Conservation (phyloP, 1,140 invertebrate species). For the Ctenoplectra terminalis region DNA sequence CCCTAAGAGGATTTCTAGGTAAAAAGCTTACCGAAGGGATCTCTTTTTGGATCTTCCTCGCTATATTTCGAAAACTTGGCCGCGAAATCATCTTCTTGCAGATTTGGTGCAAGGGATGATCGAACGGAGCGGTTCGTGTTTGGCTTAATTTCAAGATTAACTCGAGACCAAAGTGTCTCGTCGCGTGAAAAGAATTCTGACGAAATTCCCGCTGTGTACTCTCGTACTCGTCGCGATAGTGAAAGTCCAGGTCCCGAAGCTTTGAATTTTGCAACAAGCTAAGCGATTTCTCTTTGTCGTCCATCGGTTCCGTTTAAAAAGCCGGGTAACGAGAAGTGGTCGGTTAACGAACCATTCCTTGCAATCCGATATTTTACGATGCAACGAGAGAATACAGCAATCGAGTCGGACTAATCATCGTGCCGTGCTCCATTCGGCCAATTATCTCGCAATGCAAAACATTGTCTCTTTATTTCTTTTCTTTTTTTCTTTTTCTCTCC, state of each 20-base stretch:
- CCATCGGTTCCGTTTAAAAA: not conserved
- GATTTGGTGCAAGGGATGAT: not conserved
- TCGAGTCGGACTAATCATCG: not conserved
- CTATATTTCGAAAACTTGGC: not conserved
- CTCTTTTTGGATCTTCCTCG: not conserved
- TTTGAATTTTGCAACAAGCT: conserved; percentile 47
- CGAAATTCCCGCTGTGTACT: not conserved
- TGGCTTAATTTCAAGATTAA: conserved; percentile 7
- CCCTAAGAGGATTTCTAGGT: conserved; percentile 36
- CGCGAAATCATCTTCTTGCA: not conserved
- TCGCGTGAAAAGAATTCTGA: not conserved
- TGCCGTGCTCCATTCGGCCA: not conserved
- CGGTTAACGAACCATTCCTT: conserved; percentile 1
- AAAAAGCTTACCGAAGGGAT: conserved; percentile 27
- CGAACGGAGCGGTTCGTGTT: conserved; percentile 3
- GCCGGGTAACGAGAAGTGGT: not conserved
- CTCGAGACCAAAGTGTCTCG: not conserved
- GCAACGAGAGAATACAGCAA: not conserved
- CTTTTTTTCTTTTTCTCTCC: too few species aligned
- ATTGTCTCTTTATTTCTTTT: not conserved
- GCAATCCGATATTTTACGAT: conserved; percentile 5
- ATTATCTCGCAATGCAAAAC: not conserved
- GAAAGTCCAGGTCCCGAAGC: conserved; percentile 22
- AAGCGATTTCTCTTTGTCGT: conserved; percentile 11
- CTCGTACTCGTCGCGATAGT: not conserved